Evolutionary conservation across 2,113 vertebrate genomes (phyloP), one percentile per base, ranked within the genome.

Genomic region (Salvelinus sp.): DNA sequence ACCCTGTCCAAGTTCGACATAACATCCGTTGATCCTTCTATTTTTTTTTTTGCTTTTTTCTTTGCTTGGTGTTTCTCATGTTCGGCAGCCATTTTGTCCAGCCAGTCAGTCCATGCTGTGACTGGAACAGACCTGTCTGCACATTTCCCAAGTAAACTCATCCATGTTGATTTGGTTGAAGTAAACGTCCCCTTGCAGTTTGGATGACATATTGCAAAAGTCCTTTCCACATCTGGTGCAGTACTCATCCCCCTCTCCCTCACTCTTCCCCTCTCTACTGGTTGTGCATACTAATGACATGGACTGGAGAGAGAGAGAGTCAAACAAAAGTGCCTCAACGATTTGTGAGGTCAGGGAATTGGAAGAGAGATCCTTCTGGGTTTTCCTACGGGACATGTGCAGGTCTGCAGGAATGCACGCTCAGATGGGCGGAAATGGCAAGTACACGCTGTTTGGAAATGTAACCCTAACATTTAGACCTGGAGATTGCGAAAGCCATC

Each of bases 201-300:
- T 87, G 82, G 87, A 89, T 89, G 87, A 88, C 87, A 88, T 88
- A 90, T 86, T 80, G 82, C 86, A 83, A 86, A 84, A 87, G 86
- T 60, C 74, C 88, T 88, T 89, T 79, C 84, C 79, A 88, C 87
- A 91, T 91, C 89, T 90, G 89, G 84, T 82, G 72, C 64, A 83
- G 80, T 10, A 9, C 81, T 91, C 83, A 85, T 62, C 67, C 64
- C 70, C 79, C 66, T 79, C 18, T 68, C 82, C 78, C 38, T 50
- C 47, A n/a, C 3, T 9, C 47, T 69, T 47, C n/a, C 16, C 30
- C 44, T 58, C 28, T 69, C n/a, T 38, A 75, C n/a, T 57, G 47
- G 58, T 18, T 47, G 58, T 63, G 72, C 66, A 74, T 50, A 69
- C 38, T 48, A 47, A 69, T 69, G 68, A 48, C 68, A 69, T 69